phyloP scores from a whole-genome alignment of 1,140 invertebrate genomes.

The Dendrolimus kikuchii region DNA sequence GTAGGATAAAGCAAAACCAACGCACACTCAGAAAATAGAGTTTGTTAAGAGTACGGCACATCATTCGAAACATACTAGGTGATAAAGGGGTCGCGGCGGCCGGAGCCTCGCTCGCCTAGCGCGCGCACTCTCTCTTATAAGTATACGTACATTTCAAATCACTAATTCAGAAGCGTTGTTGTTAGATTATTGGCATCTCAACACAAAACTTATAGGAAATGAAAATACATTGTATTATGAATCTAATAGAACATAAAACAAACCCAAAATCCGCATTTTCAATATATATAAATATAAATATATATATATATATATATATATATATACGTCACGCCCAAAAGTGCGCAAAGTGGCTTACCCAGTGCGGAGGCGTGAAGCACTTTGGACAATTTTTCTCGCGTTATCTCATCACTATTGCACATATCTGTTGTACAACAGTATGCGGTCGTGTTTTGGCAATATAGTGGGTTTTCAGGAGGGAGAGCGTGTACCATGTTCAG shows the following conservation, averaged over 20 bases:
- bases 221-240: slow-evolving; percentile 55
- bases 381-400: slow-evolving; percentile 40
- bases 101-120: slow-evolving; percentile 24
- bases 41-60: slow-evolving; percentile 60
- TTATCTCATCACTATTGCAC: slow-evolving; percentile 58
- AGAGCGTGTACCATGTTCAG: slow-evolving; percentile 45
- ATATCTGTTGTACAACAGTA: slow-evolving; percentile 62
- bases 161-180: slow-evolving; percentile 56
- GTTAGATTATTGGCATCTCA: slow-evolving; percentile 67
- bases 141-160: slow-evolving; percentile 59
- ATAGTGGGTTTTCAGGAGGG: slow-evolving; percentile 49
- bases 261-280: slow-evolving; percentile 58
- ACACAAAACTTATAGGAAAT: slow-evolving; percentile 64
- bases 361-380: slow-evolving; percentile 37
- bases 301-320: no score
- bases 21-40: slow-evolving; percentile 64
- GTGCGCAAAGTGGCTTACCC: slow-evolving; percentile 57
- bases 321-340: slow-evolving; percentile 45
- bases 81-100: slow-evolving; percentile 18
- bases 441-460: slow-evolving; percentile 45
- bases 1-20: slow-evolving; percentile 69
- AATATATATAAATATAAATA: slow-evolving; percentile 25
- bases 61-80: slow-evolving; percentile 61
- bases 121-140: no score
- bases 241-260: slow-evolving; percentile 65